Evolutionary conservation across 2,888 invertebrate species (phyloP), one percentile per base, ranked within the genome.

Genomic region (Linhomoeus sp.): DNA sequence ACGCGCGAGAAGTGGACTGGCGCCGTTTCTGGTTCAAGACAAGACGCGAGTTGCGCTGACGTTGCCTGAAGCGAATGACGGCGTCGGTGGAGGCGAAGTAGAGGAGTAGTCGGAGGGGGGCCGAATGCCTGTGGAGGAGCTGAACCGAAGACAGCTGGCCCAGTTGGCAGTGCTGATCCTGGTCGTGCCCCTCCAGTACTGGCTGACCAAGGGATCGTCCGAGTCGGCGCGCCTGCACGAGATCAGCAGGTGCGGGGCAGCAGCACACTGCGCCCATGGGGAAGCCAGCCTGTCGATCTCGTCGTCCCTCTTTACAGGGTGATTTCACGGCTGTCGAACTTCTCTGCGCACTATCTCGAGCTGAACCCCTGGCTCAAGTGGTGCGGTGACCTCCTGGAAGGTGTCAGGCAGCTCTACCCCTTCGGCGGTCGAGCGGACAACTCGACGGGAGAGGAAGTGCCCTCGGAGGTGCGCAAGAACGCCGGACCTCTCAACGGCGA

Each of bases 121-220:
- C 29, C 7, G 29, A 5, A 29, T 29, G 29, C 29, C 29, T 5
- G 7, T 29, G 7, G 29, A 29, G 12, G 29, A 29, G 7, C 12
- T 46, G 41, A 26, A 24, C 19, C 41, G 46, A 42, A 46, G 55
- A 39, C 60, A 60, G 26, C 56, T 53, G 9, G 23, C 62, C 9
- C 63, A 64, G 50, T 54, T 65, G 37, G 56, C 58, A 7, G 50
- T 64, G 39, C 53, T 67, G 29, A 50, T 66, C 19, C 42, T 64
- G 24, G 63, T 63, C 17, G 57, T 67, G 15, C 67, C 67, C 17
- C 53, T 58, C 14, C 67, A 67, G 53, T 66, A 62, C 51, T 51
- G 65, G n/a, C 51, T 66, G 36, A 57, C 63, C 17, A 57, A 52
- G 26, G 59, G 57, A 45, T 52, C 35, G 2, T 20, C 41, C 9